Base-by-base conservation (phyloP, 2,797 vertebrate genomes). In the Enteromius viviparus region DNA sequence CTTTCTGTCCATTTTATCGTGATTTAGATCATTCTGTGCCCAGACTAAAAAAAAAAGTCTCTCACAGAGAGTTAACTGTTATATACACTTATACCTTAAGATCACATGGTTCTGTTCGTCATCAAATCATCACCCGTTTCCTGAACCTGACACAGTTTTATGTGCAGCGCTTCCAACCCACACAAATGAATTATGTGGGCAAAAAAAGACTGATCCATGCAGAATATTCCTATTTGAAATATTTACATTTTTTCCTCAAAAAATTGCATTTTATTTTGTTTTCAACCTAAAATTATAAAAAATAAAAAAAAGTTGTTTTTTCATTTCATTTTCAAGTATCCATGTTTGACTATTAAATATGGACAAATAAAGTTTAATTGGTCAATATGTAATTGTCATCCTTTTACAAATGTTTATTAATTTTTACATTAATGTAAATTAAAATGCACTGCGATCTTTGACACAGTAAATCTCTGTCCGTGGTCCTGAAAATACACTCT, bases 121-220 rank as follows among this genome's bases (percentile, higher is more conserved):
- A 68, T 53, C 66, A 78, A 74, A 42, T 47, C 60, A 45, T 64
- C 17, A 10, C 40, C 45, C 76, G 64, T 77, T 77, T 77, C 76
- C 76, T 77, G 62, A 32, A 34, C 10, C 34, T 51, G 60, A 66
- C 60, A 64, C 76, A 78, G 58, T 65, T 62, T 64, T 62, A 49
- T 23, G 51, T 23, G 32, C 51, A 37, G 2, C 4, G 29, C 21
- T 76, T 76, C 4, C 53, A 76, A 76, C 53, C 58, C n/a, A 76
- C n/a, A 10, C 19, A 37, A 53, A 53, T n/a, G 0, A 75, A 14
- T n/a, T 75, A 32, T n/a, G 72, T 37, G 11, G 49, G 34, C 49
- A 75, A n/a, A 55, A 32, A 49, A 34, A 15, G 19, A 17, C 49
- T 71, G 23, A 71, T 69, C 66, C 21, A 42, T 42, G 65, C 40